Base-by-base conservation (phyloP, 2,113 vertebrate genomes). In the Aythya baeri region DNA sequence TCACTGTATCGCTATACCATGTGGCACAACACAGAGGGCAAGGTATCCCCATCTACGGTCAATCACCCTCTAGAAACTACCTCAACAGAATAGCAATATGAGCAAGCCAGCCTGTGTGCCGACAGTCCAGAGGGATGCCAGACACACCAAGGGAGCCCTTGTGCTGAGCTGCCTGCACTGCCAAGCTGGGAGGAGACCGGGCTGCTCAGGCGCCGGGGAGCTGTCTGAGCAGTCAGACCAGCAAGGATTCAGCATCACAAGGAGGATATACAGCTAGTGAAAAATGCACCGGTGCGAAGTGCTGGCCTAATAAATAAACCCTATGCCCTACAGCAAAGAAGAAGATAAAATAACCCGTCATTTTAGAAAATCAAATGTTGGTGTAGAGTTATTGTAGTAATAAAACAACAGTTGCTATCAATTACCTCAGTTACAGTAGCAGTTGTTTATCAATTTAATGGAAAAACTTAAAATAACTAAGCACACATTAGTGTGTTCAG, bases 241-340 rank as follows among this genome's bases (percentile, higher is more conserved):
- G 54, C 27, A 57, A 26, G 49, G 18, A 25, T 16, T 2, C 0
- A 38, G 54, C 32, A 18, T n/a, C n/a, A 32, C 34, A 25, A 8
- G 8, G n/a, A 2, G 0, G 15, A 21, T 27, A 5, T 1, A 10
- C 0, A 0, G 16, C 4, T 3, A 17, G 20, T 4, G 17, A 63
- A 70, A 81, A 61, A 43, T 5, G 38, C 11, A 4, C 32, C 13
- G 17, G 20, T 5, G 25, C 7, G 57, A 77, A 78, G 34, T 31
- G 25, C 13, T 55, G n/a, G 16, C 27, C n/a, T n/a, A 66, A 32
- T 13, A 82, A 85, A 74, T 31, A 68, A 86, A 46, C 7, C 5
- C 21, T 9, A 20, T 13, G 25, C 8, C 38, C 22, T 50, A 88
- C 66, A 74, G 55, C 9, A 87, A 63, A 72, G 74, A 14, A 70